Conservation (phyloP, 1,140 invertebrate species). For the Drosophila nigromelanica region DNA sequence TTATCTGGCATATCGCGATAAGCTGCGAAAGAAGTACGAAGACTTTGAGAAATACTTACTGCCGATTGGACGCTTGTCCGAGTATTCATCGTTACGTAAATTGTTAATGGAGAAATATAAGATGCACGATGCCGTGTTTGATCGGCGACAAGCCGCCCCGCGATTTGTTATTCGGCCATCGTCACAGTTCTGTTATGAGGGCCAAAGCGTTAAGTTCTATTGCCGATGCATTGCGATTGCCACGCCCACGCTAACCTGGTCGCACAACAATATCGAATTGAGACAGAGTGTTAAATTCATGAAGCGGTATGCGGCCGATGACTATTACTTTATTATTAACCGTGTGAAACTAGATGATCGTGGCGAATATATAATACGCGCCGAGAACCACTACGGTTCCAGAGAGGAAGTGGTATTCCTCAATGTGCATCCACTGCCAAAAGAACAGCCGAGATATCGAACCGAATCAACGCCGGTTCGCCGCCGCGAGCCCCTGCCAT, state of each 20-base stretch:
- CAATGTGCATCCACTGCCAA: slow-evolving; percentile 96
- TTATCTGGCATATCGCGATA: slow-evolving; percentile 94
- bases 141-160: slow-evolving; percentile 98
- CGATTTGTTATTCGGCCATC: slow-evolving; percentile 98
- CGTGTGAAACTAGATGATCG: slow-evolving; percentile 96
- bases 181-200: slow-evolving; percentile 97
- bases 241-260: slow-evolving; percentile 97
- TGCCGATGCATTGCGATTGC: slow-evolving; percentile 98
- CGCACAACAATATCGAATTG: slow-evolving; percentile 96
- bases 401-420: slow-evolving; percentile 98
- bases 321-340: slow-evolving; percentile 99
- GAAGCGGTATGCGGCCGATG: slow-evolving; percentile 98
- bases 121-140: slow-evolving; percentile 97
- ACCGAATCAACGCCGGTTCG: slow-evolving; percentile 89
- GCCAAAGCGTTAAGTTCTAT: slow-evolving; percentile 98
- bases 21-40: slow-evolving; percentile 92
- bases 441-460: slow-evolving; percentile 91
- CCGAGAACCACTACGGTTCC: slow-evolving; percentile 98
- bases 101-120: slow-evolving; percentile 97
- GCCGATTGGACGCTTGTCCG: slow-evolving; percentile 97
- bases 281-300: slow-evolving; percentile 99
- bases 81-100: slow-evolving; percentile 98
- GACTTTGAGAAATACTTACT: slow-evolving; percentile 96
- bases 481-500: slow-evolving; percentile 91
- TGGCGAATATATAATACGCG: slow-evolving; percentile 98